These are phyloP conservation scores for Ceratina australensis DNA, from an alignment of 1,140 invertebrate species.

Conservation along the genomic window DNA sequence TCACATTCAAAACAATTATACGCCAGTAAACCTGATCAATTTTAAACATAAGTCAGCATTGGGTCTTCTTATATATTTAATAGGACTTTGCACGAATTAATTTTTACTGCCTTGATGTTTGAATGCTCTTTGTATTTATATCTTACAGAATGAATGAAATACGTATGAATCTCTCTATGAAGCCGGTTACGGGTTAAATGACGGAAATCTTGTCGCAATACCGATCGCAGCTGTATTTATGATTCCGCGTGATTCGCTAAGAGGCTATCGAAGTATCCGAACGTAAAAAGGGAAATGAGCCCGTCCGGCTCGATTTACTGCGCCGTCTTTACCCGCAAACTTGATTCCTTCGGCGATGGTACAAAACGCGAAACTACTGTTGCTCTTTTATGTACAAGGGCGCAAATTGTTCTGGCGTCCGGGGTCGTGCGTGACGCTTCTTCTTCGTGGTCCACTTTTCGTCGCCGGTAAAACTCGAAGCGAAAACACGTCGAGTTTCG, in stretches of 20 bases:
- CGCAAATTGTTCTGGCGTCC: neutral
- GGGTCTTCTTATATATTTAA: too few relatives aligned
- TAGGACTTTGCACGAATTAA: too few relatives aligned
- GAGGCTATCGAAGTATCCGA: constrained; percentile 26
- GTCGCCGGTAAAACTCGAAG: constrained; percentile 19
- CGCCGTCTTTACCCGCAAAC: neutral
- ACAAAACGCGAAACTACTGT: constrained; percentile 32
- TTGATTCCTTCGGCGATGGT: constrained; percentile 28
- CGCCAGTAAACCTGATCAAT: too few relatives aligned
- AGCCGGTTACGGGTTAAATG: neutral
- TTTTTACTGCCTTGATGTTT: too few relatives aligned
- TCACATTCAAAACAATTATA: too few relatives aligned
- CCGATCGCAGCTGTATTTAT: neutral
- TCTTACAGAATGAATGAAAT: too few relatives aligned
- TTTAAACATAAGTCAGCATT: too few relatives aligned
- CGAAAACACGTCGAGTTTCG: neutral
- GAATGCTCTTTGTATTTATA: too few relatives aligned
- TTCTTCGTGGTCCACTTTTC: constrained; percentile 37
- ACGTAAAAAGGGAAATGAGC: constrained; percentile 24
- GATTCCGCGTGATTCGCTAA: constrained; percentile 21
- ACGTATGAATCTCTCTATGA: too few relatives aligned
- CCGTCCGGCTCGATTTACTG: neutral
- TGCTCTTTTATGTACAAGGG: constrained; percentile 24
- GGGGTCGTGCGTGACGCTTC: neutral
- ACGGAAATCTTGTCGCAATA: neutral